A percentile compares a stretch with the other conserved stretches of the same genome.
Evolutionary conservation across 2,113 vertebrate species (phyloP).

Genomic region (Leptobrachium ailaonicum): DNA sequence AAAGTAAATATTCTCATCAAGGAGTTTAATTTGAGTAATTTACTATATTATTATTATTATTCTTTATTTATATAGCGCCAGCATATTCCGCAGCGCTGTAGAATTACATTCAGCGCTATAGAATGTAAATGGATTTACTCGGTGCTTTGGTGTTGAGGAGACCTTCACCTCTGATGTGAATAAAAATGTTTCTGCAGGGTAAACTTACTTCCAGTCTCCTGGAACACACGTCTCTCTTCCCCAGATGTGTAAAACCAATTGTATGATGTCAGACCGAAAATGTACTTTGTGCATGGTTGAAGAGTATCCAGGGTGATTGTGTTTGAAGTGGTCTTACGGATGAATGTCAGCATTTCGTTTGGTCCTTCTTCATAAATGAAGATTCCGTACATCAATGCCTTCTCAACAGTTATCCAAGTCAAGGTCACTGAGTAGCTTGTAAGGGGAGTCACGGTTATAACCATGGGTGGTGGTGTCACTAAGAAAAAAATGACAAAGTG

Average conservation of each 20-base stretch:
- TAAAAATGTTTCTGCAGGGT: constrained; percentile 2
- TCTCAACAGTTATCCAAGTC: constrained; percentile 60
- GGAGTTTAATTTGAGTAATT: no score
- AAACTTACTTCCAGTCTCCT: constrained; percentile 71
- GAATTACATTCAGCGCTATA: no score
- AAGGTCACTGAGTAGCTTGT: constrained; percentile 45
- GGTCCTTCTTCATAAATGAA: constrained; percentile 47
- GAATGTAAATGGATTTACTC: no score
- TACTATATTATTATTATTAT: no score
- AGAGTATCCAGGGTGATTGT: constrained; percentile 55
- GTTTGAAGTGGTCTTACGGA: constrained; percentile 51
- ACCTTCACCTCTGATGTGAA: no score
- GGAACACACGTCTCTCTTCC: constrained; percentile 59
- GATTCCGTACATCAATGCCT: constrained; percentile 64
- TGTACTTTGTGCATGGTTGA: constrained; percentile 66
- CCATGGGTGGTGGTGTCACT: constrained; percentile 67
- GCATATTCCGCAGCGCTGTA: no score
- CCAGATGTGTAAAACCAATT: constrained; percentile 65
- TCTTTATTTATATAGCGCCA: no score
- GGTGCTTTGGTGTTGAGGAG: no score
- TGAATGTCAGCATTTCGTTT: neutral
- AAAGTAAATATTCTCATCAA: no score
- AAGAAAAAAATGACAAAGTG: constrained; percentile 21
- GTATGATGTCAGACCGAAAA: constrained; percentile 65
- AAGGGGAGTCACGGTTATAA: constrained; percentile 43